These are phyloP conservation scores for Coelinius sp. DNA, from an alignment of 2,888 invertebrate species.

Conservation along the genomic window DNA sequence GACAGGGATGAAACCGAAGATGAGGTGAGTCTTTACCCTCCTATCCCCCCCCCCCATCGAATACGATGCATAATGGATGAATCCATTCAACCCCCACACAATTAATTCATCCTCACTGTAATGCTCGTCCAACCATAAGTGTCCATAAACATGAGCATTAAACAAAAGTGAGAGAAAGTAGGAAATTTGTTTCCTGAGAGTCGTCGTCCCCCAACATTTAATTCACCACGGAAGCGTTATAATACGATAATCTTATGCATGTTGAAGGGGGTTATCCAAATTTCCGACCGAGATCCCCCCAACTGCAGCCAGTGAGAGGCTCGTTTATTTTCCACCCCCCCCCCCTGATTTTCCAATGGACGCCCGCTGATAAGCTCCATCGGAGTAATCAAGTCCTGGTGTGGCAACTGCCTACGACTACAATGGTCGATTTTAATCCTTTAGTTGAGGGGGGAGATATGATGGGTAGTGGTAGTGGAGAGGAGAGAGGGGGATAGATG, in stretches of 20 bases:
- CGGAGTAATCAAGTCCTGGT: slow-evolving; percentile 61
- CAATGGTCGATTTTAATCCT: slow-evolving; percentile 47
- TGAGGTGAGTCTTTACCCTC: background rate
- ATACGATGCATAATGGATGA: background rate
- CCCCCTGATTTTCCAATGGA: slow-evolving; percentile 58
- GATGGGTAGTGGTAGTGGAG: background rate
- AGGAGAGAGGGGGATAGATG: background rate
- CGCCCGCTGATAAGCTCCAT: slow-evolving; percentile 58
- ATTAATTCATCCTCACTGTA: background rate
- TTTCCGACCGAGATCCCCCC: slow-evolving; percentile 12
- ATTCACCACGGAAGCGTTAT: background rate
- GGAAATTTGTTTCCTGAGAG: slow-evolving; percentile 11
- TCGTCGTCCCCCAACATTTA: background rate
- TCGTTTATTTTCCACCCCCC: slow-evolving; percentile 15
- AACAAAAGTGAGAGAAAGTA: background rate
- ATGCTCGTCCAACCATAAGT: background rate
- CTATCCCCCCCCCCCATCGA: background rate
- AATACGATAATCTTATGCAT: slow-evolving; percentile 16
- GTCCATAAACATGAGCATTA: slow-evolving; percentile 13
- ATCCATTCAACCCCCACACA: background rate
- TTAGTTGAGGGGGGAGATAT: slow-evolving; percentile 4
- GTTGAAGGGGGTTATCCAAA: slow-evolving; percentile 31
- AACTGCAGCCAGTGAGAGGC: background rate
- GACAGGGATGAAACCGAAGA: background rate
- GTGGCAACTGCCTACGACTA: slow-evolving; percentile 55